Percentiles rank a stretch among this genome's conserved stretches.
phyloP scores from a whole-genome alignment of 2,797 vertebrate species.

The Intellagama lesueurii region DNA sequence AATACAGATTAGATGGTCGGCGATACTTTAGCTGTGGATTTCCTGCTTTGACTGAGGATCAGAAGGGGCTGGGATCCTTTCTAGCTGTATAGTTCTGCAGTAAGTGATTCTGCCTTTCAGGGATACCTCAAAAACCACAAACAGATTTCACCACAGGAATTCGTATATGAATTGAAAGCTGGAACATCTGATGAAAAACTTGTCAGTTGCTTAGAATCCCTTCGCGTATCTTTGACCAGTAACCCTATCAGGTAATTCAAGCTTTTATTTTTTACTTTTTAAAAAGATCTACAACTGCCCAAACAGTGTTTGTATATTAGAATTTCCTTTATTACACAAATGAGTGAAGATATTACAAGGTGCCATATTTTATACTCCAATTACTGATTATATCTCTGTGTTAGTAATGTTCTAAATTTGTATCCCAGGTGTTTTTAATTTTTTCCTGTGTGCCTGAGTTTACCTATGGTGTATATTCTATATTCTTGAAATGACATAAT shows the following conservation, averaged over 20 bases:
- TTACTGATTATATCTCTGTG: neutral
- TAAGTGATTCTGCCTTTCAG: slow-evolving; percentile 76
- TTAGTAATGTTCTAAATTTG: neutral
- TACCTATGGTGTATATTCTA: neutral
- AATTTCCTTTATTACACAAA: slow-evolving; percentile 13
- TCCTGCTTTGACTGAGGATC: too few species aligned
- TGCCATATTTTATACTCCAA: too few species aligned
- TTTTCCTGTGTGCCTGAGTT: neutral
- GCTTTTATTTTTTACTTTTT: neutral
- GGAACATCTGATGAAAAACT: slow-evolving; percentile 91
- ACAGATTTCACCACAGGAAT: slow-evolving; percentile 94
- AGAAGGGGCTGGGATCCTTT: too few species aligned
- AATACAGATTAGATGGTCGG: too few species aligned
- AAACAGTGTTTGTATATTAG: slow-evolving; percentile 16
- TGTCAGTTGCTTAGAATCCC: slow-evolving; percentile 91
- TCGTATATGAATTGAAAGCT: slow-evolving; percentile 92
- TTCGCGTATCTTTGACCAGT: slow-evolving; percentile 95
- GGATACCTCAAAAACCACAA: slow-evolving; percentile 88
- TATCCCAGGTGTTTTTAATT: neutral
- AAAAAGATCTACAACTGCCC: too few species aligned
- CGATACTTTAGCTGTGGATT: too few species aligned
- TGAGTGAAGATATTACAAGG: neutral
- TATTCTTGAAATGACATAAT: neutral
- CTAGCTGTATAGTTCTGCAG: neutral
- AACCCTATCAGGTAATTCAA: slow-evolving; percentile 95